These are phyloP conservation scores for Hofmannophila pseudospretella DNA, from an alignment of 2,888 invertebrate species.

Conservation along the genomic window DNA sequence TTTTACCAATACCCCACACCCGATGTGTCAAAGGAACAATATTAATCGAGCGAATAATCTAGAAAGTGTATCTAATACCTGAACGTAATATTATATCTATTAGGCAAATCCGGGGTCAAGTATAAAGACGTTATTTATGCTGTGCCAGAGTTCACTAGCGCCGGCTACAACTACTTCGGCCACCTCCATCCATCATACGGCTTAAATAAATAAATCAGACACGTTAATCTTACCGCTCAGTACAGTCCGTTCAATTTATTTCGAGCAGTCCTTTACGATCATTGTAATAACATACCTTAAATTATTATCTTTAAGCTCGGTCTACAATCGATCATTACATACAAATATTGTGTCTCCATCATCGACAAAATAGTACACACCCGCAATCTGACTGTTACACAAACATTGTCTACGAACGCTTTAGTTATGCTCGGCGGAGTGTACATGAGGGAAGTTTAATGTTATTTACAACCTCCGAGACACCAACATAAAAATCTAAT, in stretches of 20 bases:
- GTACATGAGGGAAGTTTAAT: conserved; percentile 35
- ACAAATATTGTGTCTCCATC: too few relatives aligned
- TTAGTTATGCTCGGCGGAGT: neutral
- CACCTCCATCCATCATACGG: conserved; percentile 51
- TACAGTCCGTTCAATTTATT: too few relatives aligned
- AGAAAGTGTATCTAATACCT: neutral
- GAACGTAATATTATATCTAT: conserved; percentile 4
- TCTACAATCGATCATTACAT: too few relatives aligned
- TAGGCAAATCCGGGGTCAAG: conserved; percentile 21
- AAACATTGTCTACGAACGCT: too few relatives aligned
- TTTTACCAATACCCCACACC: too few relatives aligned
- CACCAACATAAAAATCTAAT: conserved; percentile 66
- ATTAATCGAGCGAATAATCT: neutral
- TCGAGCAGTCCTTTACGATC: neutral
- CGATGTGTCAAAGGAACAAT: neutral
- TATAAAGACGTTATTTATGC: conserved; percentile 19
- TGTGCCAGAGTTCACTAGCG: conserved; percentile 23
- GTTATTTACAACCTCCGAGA: conserved; percentile 66
- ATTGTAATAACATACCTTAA: too few relatives aligned
- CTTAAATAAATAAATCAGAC: conserved; percentile 65
- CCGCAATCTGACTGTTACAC: too few relatives aligned
- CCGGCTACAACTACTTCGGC: conserved; percentile 17
- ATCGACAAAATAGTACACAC: too few relatives aligned
- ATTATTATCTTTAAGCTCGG: too few relatives aligned
- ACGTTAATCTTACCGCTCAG: conserved; percentile 55